Evolutionary conservation across 2,113 vertebrate genomes (phyloP).

Genomic region (Rhineura floridana): DNA sequence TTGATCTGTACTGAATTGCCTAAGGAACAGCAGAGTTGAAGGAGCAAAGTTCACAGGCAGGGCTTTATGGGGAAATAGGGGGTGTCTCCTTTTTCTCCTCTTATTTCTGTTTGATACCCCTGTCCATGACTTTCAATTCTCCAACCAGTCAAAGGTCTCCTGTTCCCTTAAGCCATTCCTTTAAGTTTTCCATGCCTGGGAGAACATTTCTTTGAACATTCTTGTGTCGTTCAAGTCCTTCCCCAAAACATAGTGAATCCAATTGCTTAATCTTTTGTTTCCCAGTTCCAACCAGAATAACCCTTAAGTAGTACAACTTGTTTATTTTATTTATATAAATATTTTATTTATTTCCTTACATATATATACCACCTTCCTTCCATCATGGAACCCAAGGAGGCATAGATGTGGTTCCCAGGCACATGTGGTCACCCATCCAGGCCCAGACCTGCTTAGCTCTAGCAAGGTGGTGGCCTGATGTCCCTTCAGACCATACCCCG

Average conservation of each 20-base stretch:
- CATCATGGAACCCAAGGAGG: too few relatives aligned
- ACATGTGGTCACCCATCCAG: too few relatives aligned
- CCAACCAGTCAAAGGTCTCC: background rate
- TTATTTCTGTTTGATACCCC: background rate
- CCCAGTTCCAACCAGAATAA: background rate
- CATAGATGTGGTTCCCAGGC: too few relatives aligned
- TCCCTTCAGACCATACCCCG: too few relatives aligned
- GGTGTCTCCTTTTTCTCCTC: too few relatives aligned
- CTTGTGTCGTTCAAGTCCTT: background rate
- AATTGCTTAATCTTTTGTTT: background rate
- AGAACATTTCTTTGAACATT: too few relatives aligned
- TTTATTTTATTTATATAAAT: too few relatives aligned
- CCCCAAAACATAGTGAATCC: background rate
- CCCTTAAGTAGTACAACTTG: background rate
- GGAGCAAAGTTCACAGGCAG: background rate
- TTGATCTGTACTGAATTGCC: conserved; percentile 20
- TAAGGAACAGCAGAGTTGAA: background rate
- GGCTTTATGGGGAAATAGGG: background rate
- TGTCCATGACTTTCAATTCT: background rate
- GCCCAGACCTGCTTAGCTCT: too few relatives aligned
- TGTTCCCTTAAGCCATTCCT: background rate
- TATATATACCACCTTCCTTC: too few relatives aligned
- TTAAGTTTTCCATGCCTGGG: background rate
- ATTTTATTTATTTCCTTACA: too few relatives aligned
- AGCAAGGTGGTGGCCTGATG: too few relatives aligned